Base-by-base conservation (phyloP, 2,888 invertebrate genomes). In the Hecatera dysodea region DNA sequence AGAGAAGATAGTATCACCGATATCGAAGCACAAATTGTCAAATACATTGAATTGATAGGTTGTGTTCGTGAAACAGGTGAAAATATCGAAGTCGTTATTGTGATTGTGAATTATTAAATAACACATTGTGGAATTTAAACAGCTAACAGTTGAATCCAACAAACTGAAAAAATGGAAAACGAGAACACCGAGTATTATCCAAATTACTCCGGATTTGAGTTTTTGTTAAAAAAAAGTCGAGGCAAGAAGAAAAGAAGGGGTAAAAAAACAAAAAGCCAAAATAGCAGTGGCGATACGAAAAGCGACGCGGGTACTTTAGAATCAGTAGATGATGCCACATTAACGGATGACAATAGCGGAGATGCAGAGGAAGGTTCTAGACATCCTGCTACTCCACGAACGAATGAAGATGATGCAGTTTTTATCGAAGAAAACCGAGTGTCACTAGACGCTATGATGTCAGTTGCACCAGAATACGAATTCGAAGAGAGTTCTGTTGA, bases 281-380 rank as follows among this genome's bases (percentile, higher is more conserved):
- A 67, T 22, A 82, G 46, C 12, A 46, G 17, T 5, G 72, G 57
- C 11, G 78, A 83, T 57, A 33, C 55, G 17, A 69, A 61, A 68
- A 79, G 60, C 17, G 85, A 85, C 17, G 67, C 68, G 22, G 82
- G 80, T 17, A 72, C 68, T 36, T 62, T 61, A 52, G 66, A 76
- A 56, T 72, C 72, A 55, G 55, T 59, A 15, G 70, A 60, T 4
- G 77, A 83, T 50, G 55, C 50, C 0, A 60, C 3, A 27, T 17
- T 66, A 9, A 53, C 75, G 2, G 82, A 85, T 50, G 83, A 85
- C 0, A 73, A 66, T 63, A 81, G 77, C 22, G 84, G 67, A 29
- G 22, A 75, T 1, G 48, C 75, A 56, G 81, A 77, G 19, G 61
- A 80, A 46, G 52, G 64, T 48, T 67, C 66, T 24, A 48, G 50